Base-by-base conservation (phyloP, 2,797 vertebrate genomes). In the Epinephelus awoara region DNA sequence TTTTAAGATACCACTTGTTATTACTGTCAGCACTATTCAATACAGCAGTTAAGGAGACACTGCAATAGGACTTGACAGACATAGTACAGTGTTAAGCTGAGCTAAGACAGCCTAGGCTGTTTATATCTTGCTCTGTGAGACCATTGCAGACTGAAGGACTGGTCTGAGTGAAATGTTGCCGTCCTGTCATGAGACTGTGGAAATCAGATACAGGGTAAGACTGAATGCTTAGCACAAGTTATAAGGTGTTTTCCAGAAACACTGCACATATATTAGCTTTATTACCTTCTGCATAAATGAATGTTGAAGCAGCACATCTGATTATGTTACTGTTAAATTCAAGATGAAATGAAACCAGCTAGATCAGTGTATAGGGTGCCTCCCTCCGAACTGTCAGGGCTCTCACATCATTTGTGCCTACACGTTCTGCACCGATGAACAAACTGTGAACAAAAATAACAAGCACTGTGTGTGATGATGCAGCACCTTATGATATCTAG, bases 111-210 rank as follows among this genome's bases (percentile, higher is more conserved):
- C 51, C 13, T 21, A 12, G 61, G 52, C 19, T 21, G 19, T 59
- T 74, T 29, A 55, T 51, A 19, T 23, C 29, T 34, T 42, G 3
- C 44, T 55, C 25, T 29, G 44, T 62, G 58, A 63, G 38, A 54
- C 49, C 17, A 17, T 42, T 17, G n/a, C 8, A 44, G 68, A 15
- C 49, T 42, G 5, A 68, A 51, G 10, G 29, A 19, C 19, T 50
- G 34, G 42, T 72, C 29, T 71, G 62, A 63, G 55, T 40, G 50
- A 58, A 58, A 56, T 2, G 11, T 27, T 40, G 18, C 25, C 4
- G 6, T 75, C 59, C 57, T 71, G 49, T 50, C 42, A 59, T 50
- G 56, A 67, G 64, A 27, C 54, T 42, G 50, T 40, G 19, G 10
- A 18, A 4, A 55, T 56, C 44, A 49, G 18, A 66, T 34, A 40